Evolutionary conservation across 2,888 invertebrate species (phyloP), one percentile per base, ranked within the genome.

Genomic region (Sipunculus nudus): DNA sequence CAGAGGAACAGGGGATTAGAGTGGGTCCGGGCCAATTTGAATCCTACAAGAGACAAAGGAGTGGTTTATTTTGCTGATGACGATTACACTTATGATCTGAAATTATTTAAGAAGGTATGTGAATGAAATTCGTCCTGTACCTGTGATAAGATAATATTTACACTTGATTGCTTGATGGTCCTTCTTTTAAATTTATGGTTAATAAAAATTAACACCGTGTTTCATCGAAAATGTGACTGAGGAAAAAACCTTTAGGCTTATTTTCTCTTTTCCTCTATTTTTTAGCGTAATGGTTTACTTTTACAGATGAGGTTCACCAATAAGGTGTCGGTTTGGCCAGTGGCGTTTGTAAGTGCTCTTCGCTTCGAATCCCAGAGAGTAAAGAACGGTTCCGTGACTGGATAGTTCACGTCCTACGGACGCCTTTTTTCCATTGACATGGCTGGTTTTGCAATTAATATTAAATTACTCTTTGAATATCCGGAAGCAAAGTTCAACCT

Each of bases 1-100:
- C 82, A 83, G 60, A 69, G 81, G 48, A 82, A 81, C 61, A 63
- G 68, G 39, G 78, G 66, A 25, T 81, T 96, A 35, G 86, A 88
- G 52, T 96, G 95, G 95, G 84, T 94, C 0, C 85, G 92, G 65
- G 85, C 87, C 1, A 89, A 90, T 81, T 82, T 89, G 32, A 75
- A 80, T 31, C 81, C 85, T 19, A 86, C 86, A 40, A 86, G 87
- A 76, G 86, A 87, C 71, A 82, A 87, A 75, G 90, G 92, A 16
- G 89, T 96, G 39, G 90, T 97, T 0, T 98, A 92, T 84, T 97
- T 98, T 83, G 96, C 96, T 86, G 97, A 98, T 78, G 97, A 98
- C 82, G 97, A 97, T 79, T 98, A 98, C 81, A 91, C 95, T 0
- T 98, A 98, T 79, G 89, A 92, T 48, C 82, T 94, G 29, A 91